A percentile compares a stretch with the other conserved stretches of the same genome.
phyloP scores from a whole-genome alignment of 2,797 vertebrate genomes.

The Trichosurus vulpecula region DNA sequence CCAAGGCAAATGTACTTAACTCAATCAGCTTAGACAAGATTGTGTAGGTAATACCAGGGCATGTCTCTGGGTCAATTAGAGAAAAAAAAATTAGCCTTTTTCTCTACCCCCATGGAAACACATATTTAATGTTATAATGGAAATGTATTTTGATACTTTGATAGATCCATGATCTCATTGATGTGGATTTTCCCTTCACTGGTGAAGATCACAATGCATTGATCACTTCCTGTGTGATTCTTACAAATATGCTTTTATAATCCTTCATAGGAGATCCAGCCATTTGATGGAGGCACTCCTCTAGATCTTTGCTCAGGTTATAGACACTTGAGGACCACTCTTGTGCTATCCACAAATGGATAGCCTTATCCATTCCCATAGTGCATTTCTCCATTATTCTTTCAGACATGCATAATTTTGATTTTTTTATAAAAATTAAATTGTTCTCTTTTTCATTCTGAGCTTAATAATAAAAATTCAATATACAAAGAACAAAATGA shows the following conservation, averaged over 20 bases:
- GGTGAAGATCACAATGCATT: neutral
- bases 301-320: neutral
- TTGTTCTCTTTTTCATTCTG: neutral
- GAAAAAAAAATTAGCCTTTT: neutral
- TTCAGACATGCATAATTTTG: neutral
- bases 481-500: neutral
- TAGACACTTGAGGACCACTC: neutral
- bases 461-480: neutral
- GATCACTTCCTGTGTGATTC: neutral
- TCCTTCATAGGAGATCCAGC: neutral
- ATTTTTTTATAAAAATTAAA: neutral
- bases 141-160: neutral
- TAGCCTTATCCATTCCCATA: neutral
- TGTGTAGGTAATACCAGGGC: neutral
- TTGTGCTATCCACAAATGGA: neutral
- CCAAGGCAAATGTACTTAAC: neutral
- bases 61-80: neutral
- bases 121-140: neutral
- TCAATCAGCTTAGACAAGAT: neutral
- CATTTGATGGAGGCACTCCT: neutral
- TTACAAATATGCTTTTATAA: neutral
- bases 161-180: neutral
- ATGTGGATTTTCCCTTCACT: neutral
- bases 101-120: neutral
- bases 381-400: neutral